phyloP scores from a whole-genome alignment of 2,888 invertebrate genomes.

The Helleia helle region DNA sequence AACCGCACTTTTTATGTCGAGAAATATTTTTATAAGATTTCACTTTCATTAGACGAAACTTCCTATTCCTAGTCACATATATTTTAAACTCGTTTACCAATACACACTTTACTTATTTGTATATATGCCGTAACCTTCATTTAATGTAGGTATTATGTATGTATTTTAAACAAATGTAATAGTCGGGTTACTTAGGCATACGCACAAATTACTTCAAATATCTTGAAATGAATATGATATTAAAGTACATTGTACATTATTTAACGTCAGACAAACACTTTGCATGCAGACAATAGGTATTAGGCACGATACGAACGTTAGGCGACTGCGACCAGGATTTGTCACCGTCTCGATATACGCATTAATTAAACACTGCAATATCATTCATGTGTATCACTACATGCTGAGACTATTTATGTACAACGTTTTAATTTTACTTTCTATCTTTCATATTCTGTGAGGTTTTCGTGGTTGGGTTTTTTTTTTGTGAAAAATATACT shows the following conservation, averaged over 20 bases:
- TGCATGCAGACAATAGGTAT: neutral
- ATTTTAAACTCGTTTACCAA: too few relatives aligned
- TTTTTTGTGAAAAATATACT: too few relatives aligned
- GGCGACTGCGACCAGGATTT: neutral
- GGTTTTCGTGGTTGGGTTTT: too few relatives aligned
- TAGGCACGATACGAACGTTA: neutral
- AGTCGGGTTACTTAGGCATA: neutral
- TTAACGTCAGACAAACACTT: neutral
- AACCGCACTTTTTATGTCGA: too few relatives aligned
- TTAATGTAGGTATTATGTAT: too few relatives aligned
- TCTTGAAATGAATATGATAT: constrained; percentile 1
- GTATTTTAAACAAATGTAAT: too few relatives aligned
- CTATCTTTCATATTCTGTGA: neutral
- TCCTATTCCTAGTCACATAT: too few relatives aligned
- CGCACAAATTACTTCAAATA: neutral
- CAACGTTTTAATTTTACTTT: neutral
- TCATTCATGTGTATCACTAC: neutral
- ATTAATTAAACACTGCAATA: neutral
- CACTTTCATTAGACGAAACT: too few relatives aligned
- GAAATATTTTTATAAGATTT: too few relatives aligned
- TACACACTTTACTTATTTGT: too few relatives aligned
- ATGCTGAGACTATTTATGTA: neutral
- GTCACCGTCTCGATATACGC: neutral
- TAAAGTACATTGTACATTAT: neutral
- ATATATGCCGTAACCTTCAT: too few relatives aligned